Evolutionary conservation across 1,140 invertebrate species (phyloP), one percentile per base, ranked within the genome.

Genomic region (Drosophila bocqueti): DNA sequence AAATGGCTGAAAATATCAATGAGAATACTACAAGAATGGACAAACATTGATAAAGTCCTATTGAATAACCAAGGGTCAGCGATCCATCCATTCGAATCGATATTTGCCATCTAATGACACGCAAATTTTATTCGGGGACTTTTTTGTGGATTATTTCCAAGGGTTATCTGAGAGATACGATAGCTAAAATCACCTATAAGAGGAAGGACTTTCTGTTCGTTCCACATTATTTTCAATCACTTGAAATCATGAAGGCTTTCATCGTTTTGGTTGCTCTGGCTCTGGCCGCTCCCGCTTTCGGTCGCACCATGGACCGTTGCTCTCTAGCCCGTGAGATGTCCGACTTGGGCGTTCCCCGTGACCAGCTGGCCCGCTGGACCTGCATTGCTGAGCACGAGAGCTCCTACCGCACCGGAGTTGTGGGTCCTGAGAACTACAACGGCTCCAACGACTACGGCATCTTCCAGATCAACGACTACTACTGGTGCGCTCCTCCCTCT

Each of bases 381-480:
- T 91, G 86, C 79, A 91, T 90, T 76, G 86, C 82, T 50, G 73
- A 91, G 76, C 79, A 89, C 65, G 79, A 89, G 76, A 84, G 80
- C 63, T 62, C 74, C 40, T 92, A 67, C 71, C 81, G 86, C 60
- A 90, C 85, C n/a, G 69, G 54, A 29, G 79, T 79, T n/a, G 75
- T 84, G 0, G 89, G 89, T 0, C 76, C 78, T 1, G 31, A 63
- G 49, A 93, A 93, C 71, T 68, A 18, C 16, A 81, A 93, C 40
- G 91, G 83, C 6, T 91, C 85, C 71, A 76, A 79, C 90, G 92
- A 93, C 81, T 93, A 86, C 63, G 92, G 92, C 0, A 80, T 91
- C 52, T 93, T 92, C 77, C 92, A 93, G 75, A 92, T 93, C 63
- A 93, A 93, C 64, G 76, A 91, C 67, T 73, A 11, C 47, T 93